Conservation (phyloP, 2,888 invertebrate species). For the Sarcophaga subvicina region DNA sequence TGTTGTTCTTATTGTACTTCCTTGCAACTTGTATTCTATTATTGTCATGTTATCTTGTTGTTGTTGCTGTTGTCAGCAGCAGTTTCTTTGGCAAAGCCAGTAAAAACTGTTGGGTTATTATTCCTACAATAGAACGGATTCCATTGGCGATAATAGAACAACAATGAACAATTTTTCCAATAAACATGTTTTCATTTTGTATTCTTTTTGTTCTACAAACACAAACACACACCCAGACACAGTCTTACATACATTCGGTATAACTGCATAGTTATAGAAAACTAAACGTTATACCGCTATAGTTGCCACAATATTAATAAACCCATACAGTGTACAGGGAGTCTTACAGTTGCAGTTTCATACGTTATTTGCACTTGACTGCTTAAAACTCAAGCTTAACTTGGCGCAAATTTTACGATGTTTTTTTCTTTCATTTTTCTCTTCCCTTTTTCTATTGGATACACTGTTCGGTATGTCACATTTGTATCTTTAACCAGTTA, state of each 20-base stretch:
- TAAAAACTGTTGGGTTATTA: constrained; percentile 26
- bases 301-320: constrained; percentile 15
- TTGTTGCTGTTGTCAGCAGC: constrained; percentile 1
- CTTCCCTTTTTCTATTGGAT: constrained; percentile 13
- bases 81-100: background rate
- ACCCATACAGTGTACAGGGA: constrained; percentile 16
- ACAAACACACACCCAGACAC: constrained; percentile 8
- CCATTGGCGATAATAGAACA: constrained; percentile 45
- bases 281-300: background rate
- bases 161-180: constrained; percentile 57
- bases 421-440: background rate
- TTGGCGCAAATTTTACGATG: constrained; percentile 17
- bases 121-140: constrained; percentile 43
- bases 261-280: background rate
- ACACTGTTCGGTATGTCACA: constrained; percentile 73
- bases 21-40: constrained; percentile 57
- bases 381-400: constrained; percentile 56
- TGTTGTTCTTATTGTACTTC: constrained; percentile 48
- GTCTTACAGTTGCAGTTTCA: background rate
- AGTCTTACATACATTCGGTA: background rate
- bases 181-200: constrained; percentile 57
- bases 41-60: constrained; percentile 15
- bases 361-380: constrained; percentile 71
- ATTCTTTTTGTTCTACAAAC: constrained; percentile 36
- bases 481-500: constrained; percentile 77